Evolutionary conservation across 2,888 invertebrate genomes (phyloP).

Genomic region (Synergus umbraculus): DNA sequence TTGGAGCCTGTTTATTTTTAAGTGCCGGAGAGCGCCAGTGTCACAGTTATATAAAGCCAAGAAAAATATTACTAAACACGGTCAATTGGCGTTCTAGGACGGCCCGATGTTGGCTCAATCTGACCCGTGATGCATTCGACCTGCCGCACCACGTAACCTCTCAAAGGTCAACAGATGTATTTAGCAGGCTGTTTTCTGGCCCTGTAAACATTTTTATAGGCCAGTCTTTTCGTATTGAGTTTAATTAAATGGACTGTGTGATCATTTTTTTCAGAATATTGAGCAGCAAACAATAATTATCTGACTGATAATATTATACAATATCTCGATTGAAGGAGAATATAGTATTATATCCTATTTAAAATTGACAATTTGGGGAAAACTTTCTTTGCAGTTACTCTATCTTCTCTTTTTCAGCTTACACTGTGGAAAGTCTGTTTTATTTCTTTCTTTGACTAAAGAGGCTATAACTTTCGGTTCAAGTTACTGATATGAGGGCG

Average conservation of each 20-base stretch:
- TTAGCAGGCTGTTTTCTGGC: not conserved
- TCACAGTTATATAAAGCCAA: conserved; percentile 54
- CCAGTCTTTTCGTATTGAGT: not conserved
- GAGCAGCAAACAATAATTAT: too few relatives aligned
- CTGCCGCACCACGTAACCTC: not conserved
- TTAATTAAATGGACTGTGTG: not conserved
- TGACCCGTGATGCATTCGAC: conserved; percentile 25
- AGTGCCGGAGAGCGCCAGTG: conserved; percentile 42
- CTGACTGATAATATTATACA: too few relatives aligned
- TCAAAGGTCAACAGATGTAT: not conserved
- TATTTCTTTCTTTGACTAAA: conserved; percentile 26
- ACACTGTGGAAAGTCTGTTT: not conserved
- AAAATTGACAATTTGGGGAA: not conserved
- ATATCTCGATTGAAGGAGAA: too few relatives aligned
- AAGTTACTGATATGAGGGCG: conserved; percentile 20
- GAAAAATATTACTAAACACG: conserved; percentile 58
- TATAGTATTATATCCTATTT: too few relatives aligned
- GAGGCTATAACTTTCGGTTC: conserved; percentile 35
- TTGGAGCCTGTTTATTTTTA: conserved; percentile 51
- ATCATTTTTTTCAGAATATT: not conserved
- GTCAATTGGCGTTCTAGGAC: conserved; percentile 59
- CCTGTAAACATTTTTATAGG: not conserved
- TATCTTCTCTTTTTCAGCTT: not conserved
- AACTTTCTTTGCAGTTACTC: not conserved
- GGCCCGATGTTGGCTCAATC: conserved; percentile 27